These are phyloP conservation scores for Idaea aversata DNA, from an alignment of 2,888 invertebrate species.

Conservation along the genomic window DNA sequence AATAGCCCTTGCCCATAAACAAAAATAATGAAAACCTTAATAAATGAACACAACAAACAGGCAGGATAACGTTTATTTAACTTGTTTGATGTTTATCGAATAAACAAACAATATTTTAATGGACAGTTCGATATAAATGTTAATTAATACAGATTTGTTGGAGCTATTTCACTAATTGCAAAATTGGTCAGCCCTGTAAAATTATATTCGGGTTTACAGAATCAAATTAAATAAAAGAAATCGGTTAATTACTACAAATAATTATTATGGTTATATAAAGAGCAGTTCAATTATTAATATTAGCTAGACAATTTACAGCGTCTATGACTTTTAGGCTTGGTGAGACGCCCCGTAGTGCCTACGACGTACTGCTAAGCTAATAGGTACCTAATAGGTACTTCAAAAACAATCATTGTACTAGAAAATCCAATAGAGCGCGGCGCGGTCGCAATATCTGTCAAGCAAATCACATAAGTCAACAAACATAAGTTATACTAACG, in stretches of 20 bases:
- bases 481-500: not conserved
- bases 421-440: slow-evolving; percentile 7
- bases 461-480: not conserved
- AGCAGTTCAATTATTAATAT: no score
- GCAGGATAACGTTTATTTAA: not conserved
- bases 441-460: slow-evolving; percentile 30
- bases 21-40: not conserved
- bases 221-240: not conserved
- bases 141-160: not conserved
- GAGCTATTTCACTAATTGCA: not conserved
- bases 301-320: no score
- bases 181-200: not conserved
- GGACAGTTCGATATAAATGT: not conserved
- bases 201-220: not conserved
- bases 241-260: not conserved
- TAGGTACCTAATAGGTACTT: not conserved
- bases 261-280: no score
- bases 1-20: not conserved
- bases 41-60: not conserved
- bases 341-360: no score
- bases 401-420: not conserved
- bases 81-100: not conserved
- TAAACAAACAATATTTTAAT: not conserved
- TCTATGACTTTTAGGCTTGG: no score
- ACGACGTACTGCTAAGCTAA: not conserved